Evolutionary conservation across 2,888 invertebrate genomes (phyloP).

Genomic region (Drosophila fulvimacula): DNA sequence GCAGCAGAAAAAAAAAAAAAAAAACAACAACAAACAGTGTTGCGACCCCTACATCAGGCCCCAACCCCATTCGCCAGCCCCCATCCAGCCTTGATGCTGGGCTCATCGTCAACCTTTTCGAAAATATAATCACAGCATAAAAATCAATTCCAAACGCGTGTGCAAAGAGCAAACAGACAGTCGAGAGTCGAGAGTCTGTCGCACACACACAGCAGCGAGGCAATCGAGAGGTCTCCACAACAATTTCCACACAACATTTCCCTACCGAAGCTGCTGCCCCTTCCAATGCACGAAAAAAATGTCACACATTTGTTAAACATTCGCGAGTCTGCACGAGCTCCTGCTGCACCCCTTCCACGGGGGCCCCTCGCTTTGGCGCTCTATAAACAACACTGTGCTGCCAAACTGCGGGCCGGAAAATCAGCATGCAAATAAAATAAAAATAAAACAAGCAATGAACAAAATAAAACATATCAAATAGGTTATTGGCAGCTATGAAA

Average conservation of each 20-base stretch:
- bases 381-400: slow-evolving; percentile 67
- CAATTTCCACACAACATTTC: slow-evolving; percentile 17
- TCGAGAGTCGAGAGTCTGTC: slow-evolving; percentile 35
- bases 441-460: slow-evolving; percentile 51
- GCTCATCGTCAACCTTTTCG: slow-evolving; percentile 79
- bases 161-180: slow-evolving; percentile 62
- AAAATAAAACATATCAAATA: slow-evolving; percentile 42
- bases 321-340: slow-evolving; percentile 65
- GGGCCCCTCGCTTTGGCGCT: slow-evolving; percentile 30
- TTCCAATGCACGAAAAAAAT: slow-evolving; percentile 60
- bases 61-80: slow-evolving; percentile 4
- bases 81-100: slow-evolving; percentile 35
- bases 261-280: slow-evolving; percentile 2
- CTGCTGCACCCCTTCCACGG: slow-evolving; percentile 3
- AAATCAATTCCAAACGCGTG: slow-evolving; percentile 79
- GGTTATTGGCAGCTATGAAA: slow-evolving; percentile 2
- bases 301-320: slow-evolving; percentile 80
- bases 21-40: slow-evolving; percentile 33
- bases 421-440: slow-evolving; percentile 77
- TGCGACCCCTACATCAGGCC: slow-evolving; percentile 36
- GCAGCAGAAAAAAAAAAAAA: neutral
- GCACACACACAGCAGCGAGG: slow-evolving; percentile 11
- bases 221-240: slow-evolving; percentile 21
- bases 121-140: slow-evolving; percentile 81
- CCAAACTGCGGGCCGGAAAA: slow-evolving; percentile 67